Percentiles rank a stretch among this genome's conserved stretches.
phyloP scores from a whole-genome alignment of 2,797 vertebrate species.

The Chrosomus eos region DNA sequence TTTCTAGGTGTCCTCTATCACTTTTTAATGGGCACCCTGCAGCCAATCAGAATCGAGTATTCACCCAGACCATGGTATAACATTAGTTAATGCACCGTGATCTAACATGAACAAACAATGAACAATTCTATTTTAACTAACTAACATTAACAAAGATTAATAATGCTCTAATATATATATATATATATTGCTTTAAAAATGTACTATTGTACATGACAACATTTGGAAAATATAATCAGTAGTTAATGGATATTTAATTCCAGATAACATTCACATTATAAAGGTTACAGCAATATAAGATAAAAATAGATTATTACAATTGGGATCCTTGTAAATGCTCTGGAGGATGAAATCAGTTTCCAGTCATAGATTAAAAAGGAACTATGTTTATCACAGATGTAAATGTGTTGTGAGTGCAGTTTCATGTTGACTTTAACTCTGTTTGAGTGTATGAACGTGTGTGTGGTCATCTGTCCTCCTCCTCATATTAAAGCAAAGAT shows the following conservation, averaged over 20 bases:
- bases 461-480: background rate
- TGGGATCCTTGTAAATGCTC: background rate
- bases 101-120: too few relatives aligned
- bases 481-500: background rate
- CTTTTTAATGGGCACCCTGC: too few relatives aligned
- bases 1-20: too few relatives aligned
- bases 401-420: background rate
- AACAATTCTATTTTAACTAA: too few relatives aligned
- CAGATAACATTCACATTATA: too few relatives aligned
- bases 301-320: background rate
- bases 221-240: background rate
- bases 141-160: background rate
- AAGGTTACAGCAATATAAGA: background rate
- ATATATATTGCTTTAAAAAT: background rate
- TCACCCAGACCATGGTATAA: too few relatives aligned
- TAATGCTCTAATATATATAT: background rate
- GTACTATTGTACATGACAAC: too few relatives aligned
- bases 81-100: background rate
- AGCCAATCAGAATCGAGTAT: too few relatives aligned
- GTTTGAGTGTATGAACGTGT: background rate
- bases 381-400: background rate
- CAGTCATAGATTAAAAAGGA: background rate
- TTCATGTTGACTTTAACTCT: constrained; percentile 25
- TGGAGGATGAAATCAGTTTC: background rate
- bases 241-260: background rate